A percentile compares a stretch with the other conserved stretches of the same genome.
Conservation (phyloP, 2,113 vertebrate genomes). For the Micromys minutus region DNA sequence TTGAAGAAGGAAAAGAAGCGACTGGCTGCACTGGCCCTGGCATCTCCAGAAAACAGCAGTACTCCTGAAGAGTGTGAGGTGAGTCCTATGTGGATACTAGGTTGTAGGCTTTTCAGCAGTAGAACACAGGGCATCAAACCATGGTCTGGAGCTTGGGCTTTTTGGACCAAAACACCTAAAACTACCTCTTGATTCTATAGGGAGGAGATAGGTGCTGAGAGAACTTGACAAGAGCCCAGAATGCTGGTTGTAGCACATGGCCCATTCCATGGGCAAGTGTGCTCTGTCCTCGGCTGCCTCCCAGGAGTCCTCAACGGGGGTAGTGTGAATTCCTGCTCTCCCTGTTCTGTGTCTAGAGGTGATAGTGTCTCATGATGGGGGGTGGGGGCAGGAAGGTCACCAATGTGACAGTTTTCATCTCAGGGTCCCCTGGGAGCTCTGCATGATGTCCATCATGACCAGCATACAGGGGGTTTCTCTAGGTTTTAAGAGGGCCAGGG, state of each 20-base stretch:
- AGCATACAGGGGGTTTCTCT: not conserved
- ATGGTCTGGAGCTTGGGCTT: conserved; percentile 35
- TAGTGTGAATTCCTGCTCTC: conserved; percentile 52
- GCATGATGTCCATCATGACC: not conserved
- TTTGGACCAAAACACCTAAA: conserved; percentile 41
- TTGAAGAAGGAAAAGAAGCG: conserved; percentile 90
- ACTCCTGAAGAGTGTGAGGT: conserved; percentile 81
- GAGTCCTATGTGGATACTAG: not conserved
- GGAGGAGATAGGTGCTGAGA: conserved; percentile 53
- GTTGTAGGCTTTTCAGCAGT: not conserved
- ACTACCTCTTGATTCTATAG: conserved; percentile 64
- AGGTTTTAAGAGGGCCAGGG: not conserved
- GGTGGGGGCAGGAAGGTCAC: not conserved
- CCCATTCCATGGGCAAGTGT: conserved; percentile 57
- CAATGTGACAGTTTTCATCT: not conserved
- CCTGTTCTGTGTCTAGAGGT: conserved; percentile 14
- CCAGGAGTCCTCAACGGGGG: conserved; percentile 53
- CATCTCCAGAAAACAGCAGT: conserved; percentile 61
- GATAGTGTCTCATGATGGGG: not conserved
- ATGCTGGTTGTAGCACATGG: conserved; percentile 53
- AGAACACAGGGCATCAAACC: conserved; percentile 18
- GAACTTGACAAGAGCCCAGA: conserved; percentile 40
- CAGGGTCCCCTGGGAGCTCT: not conserved
- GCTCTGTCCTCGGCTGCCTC: conserved; percentile 62
- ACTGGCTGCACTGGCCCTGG: conserved; percentile 83